Conservation (phyloP, 2,113 vertebrate species). For the Ciconia maguari region DNA sequence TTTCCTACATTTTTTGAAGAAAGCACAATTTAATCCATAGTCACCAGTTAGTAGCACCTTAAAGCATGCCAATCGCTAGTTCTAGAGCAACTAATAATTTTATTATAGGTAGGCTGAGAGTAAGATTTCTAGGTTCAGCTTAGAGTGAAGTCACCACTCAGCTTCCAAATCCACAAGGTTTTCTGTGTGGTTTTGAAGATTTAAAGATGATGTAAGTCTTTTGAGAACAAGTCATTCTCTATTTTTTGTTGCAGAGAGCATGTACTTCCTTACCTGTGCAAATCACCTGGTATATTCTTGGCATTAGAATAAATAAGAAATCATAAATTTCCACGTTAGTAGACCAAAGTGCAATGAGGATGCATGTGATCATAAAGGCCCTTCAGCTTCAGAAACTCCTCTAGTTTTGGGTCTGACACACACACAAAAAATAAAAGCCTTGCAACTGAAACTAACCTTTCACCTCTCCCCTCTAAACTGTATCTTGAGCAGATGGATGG, state of each 20-base stretch:
- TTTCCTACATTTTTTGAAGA: not conserved
- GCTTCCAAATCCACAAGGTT: not conserved
- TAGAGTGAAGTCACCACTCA: not conserved
- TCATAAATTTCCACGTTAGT: not conserved
- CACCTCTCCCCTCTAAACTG: not conserved
- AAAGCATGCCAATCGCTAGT: not conserved
- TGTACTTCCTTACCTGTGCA: not conserved
- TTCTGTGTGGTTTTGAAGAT: not conserved
- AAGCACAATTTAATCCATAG: not conserved
- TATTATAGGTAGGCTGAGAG: not conserved
- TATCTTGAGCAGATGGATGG: not conserved
- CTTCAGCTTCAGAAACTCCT: not conserved
- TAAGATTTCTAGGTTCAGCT: not conserved
- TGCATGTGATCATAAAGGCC: not conserved
- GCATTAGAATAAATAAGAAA: not conserved
- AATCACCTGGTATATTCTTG: not conserved
- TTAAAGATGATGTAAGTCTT: not conserved
- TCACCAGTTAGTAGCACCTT: not conserved
- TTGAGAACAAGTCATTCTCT: not conserved
- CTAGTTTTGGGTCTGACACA: not conserved
- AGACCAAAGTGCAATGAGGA: not conserved
- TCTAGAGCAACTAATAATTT: not conserved
- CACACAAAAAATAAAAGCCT: not conserved
- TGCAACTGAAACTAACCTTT: not conserved
- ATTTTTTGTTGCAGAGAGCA: not conserved